Percentiles rank a stretch among this genome's conserved stretches.
phyloP scores from a whole-genome alignment of 2,888 invertebrate species.

The Embidobia sp. region DNA sequence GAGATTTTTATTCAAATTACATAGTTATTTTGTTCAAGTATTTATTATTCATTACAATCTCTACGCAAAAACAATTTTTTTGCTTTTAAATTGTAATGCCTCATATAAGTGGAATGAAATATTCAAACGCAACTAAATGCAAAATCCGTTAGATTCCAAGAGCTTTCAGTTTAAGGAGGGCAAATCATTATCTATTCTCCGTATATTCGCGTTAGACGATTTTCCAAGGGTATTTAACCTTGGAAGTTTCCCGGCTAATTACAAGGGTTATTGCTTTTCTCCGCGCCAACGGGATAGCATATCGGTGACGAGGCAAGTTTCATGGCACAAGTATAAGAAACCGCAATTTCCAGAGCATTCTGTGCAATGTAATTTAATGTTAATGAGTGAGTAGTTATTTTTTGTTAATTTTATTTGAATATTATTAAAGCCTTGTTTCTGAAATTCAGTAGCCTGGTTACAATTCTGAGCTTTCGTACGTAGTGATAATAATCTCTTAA shows the following conservation, averaged over 20 bases:
- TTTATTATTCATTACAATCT: too few species aligned
- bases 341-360: conserved; percentile 52
- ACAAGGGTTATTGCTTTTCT: conserved; percentile 63
- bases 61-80: too few species aligned
- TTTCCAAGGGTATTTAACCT: conserved; percentile 64
- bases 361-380: conserved; percentile 59
- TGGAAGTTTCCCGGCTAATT: conserved; percentile 63
- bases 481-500: too few species aligned
- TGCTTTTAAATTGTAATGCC: conserved; percentile 3
- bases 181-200: conserved; percentile 47
- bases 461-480: too few species aligned
- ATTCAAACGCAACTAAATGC: conserved; percentile 13
- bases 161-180: conserved; percentile 28
- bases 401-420: conserved; percentile 30
- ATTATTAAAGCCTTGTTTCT: conserved; percentile 29
- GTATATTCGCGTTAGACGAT: conserved; percentile 48
- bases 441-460: too few species aligned
- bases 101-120: conserved; percentile 14
- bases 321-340: conserved; percentile 57
- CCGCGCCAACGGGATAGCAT: conserved; percentile 51
- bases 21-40: too few species aligned
- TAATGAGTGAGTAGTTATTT: conserved; percentile 53
- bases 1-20: too few species aligned
- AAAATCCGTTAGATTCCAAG: conserved; percentile 30
- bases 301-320: conserved; percentile 65